These are phyloP conservation scores for Dryoscopus gambensis DNA, from an alignment of 2,113 vertebrate genomes.

Conservation along the genomic window DNA sequence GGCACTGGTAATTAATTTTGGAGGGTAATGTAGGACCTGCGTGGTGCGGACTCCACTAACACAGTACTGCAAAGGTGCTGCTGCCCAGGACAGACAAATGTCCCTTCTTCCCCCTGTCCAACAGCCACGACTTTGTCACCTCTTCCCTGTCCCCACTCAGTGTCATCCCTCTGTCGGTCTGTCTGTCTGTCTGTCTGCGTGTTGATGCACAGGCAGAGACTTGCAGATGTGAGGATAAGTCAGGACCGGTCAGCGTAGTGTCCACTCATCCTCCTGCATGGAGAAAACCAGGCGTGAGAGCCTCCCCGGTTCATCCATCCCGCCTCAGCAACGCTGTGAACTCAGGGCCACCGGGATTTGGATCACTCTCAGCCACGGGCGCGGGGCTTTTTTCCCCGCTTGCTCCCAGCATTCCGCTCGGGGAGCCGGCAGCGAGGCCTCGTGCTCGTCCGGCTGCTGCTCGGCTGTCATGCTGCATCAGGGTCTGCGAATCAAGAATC, in stretches of 20 bases:
- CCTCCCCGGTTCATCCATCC: not conserved
- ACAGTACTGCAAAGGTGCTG: not conserved
- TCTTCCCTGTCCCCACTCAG: not conserved
- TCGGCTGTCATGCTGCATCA: not conserved
- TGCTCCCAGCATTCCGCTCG: not conserved
- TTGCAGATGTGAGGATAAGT: not conserved
- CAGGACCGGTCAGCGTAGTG: fast-evolving
- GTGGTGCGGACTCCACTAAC: not conserved
- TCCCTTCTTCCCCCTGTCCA: not conserved
- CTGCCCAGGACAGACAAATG: not conserved
- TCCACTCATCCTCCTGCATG: not conserved
- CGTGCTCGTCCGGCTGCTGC: not conserved
- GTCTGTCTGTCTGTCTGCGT: not conserved
- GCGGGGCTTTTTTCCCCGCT: not conserved
- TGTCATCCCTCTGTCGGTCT: not conserved
- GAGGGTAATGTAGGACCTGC: not conserved
- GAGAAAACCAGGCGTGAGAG: not conserved
- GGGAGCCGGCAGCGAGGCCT: not conserved
- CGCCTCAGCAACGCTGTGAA: not conserved
- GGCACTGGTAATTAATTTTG: conserved; percentile 25
- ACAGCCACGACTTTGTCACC: not conserved
- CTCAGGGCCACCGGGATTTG: fast-evolving
- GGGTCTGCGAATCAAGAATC: not conserved
- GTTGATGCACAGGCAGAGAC: not conserved
- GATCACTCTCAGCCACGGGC: not conserved